Evolutionary conservation across 2,888 invertebrate genomes (phyloP).

Genomic region (Aethes cnicana): DNA sequence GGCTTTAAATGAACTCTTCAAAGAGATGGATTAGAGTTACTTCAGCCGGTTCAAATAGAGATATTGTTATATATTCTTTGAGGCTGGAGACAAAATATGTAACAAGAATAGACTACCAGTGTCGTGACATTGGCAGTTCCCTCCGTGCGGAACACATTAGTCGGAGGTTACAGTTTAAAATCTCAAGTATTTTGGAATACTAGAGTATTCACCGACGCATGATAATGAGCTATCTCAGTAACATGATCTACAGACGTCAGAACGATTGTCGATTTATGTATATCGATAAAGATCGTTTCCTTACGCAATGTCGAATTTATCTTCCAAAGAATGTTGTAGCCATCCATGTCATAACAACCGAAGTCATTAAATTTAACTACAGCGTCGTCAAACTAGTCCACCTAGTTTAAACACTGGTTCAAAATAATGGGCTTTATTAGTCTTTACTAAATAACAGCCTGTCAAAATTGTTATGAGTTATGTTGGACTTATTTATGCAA

Average conservation of each 20-base stretch:
- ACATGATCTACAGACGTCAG: conserved; percentile 23
- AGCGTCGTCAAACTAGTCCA: conserved; percentile 15
- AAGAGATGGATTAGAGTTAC: background rate
- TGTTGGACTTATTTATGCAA: conserved; percentile 46
- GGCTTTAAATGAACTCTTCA: background rate
- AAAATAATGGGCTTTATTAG: conserved; percentile 55
- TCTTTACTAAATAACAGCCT: conserved; percentile 54
- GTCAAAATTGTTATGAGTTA: conserved; percentile 61
- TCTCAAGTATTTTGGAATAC: conserved; percentile 10
- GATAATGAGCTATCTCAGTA: conserved; percentile 8
- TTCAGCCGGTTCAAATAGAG: background rate
- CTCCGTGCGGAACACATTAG: conserved; percentile 22
- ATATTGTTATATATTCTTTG: background rate
- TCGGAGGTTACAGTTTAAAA: conserved; percentile 11
- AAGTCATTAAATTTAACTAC: conserved; percentile 28
- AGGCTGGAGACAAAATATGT: conserved; percentile 9
- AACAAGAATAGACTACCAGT: conserved; percentile 20
- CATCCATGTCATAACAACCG: conserved; percentile 26
- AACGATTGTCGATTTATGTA: conserved; percentile 21
- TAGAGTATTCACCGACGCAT: background rate
- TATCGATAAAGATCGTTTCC: conserved; percentile 23
- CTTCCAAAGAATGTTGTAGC: conserved; percentile 15
- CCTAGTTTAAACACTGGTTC: conserved; percentile 24
- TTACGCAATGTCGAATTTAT: conserved; percentile 24
- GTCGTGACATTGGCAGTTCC: conserved; percentile 26